Percentiles rank a stretch among this genome's conserved stretches.
Evolutionary conservation across 2,888 invertebrate species (phyloP).

Genomic region (Pandemis heparana): DNA sequence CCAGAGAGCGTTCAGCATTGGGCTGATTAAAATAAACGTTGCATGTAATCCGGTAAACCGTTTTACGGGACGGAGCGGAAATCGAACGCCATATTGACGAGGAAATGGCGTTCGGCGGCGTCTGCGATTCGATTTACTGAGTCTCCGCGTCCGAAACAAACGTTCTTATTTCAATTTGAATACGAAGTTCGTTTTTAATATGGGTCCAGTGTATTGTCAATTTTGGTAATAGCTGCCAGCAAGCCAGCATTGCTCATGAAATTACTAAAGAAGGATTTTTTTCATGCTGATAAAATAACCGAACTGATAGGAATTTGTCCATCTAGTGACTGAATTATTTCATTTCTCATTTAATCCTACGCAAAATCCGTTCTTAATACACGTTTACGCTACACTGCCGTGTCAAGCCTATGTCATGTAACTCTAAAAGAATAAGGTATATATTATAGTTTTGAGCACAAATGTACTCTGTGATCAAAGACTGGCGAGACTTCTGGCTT

Average conservation of each 20-base stretch:
- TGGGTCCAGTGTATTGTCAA: not conserved
- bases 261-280: not conserved
- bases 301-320: not conserved
- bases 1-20: slow-evolving; percentile 50
- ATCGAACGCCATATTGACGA: slow-evolving; percentile 83
- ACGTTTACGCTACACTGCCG: too few relatives aligned
- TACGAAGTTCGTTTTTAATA: slow-evolving; percentile 13
- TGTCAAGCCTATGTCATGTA: too few relatives aligned
- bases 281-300: not conserved
- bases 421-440: too few relatives aligned
- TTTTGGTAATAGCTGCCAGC: not conserved
- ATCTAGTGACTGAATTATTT: not conserved
- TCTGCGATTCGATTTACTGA: slow-evolving; percentile 52
- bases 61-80: slow-evolving; percentile 76
- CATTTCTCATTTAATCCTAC: not conserved
- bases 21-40: slow-evolving; percentile 75
- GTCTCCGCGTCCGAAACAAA: slow-evolving; percentile 44
- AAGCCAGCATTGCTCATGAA: not conserved
- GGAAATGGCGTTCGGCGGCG: slow-evolving; percentile 72
- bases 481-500: too few relatives aligned
- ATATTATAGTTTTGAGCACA: too few relatives aligned
- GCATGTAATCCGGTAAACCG: slow-evolving; percentile 75
- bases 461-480: too few relatives aligned
- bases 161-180: slow-evolving; percentile 29
- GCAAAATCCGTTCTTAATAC: too few relatives aligned